phyloP scores from a whole-genome alignment of 2,888 invertebrate species.

The Linyphia triangularis region DNA sequence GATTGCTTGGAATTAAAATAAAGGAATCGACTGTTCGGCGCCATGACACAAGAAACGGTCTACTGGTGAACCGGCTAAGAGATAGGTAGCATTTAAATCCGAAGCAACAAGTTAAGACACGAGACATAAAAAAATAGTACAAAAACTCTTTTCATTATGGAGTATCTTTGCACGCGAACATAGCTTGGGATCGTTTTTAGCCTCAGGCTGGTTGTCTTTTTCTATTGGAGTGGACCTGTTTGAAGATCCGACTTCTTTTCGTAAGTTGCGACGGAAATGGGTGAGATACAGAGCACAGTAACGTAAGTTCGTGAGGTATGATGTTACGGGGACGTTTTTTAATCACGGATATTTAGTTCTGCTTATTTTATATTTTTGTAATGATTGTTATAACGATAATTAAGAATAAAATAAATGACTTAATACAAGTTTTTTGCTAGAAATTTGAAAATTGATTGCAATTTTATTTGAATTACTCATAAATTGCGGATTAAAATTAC shows the following conservation, averaged over 20 bases:
- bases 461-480: too few relatives aligned
- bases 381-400: too few relatives aligned
- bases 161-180: constrained; percentile 44
- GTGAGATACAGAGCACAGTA: constrained; percentile 7
- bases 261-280: not conserved
- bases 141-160: constrained; percentile 21
- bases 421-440: too few relatives aligned
- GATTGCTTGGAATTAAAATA: constrained; percentile 7
- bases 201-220: constrained; percentile 12
- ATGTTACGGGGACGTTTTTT: not conserved
- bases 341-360: too few relatives aligned
- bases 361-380: too few relatives aligned
- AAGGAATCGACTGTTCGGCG: constrained; percentile 18
- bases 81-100: not conserved
- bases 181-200: constrained; percentile 33
- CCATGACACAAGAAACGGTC: constrained; percentile 18
- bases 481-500: too few relatives aligned
- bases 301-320: not conserved
- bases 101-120: constrained; percentile 54
- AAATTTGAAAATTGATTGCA: too few relatives aligned
- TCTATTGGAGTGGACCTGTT: not conserved
- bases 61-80: constrained; percentile 10
- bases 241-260: constrained; percentile 19
- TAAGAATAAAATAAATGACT: too few relatives aligned
- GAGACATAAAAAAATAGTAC: constrained; percentile 29